These are phyloP conservation scores for Paraescarpia echinospica DNA, from an alignment of 1,140 invertebrate species.

Conservation along the genomic window DNA sequence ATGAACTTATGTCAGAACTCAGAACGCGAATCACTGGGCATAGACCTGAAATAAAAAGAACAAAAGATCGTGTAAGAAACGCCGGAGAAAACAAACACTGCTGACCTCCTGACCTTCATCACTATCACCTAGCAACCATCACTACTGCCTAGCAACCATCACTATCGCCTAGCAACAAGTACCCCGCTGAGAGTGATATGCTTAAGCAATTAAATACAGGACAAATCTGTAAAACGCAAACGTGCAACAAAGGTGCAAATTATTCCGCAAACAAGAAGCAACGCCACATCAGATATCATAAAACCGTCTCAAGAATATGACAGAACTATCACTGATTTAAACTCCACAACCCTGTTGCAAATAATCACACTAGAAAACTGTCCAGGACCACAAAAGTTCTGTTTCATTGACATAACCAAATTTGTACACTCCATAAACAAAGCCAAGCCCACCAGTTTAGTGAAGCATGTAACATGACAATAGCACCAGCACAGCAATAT, in stretches of 20 bases:
- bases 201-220: background rate
- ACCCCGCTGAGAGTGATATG: background rate
- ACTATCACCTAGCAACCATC: background rate
- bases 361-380: background rate
- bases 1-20: conserved; percentile 5
- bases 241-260: background rate
- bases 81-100: background rate
- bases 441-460: background rate
- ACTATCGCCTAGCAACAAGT: background rate
- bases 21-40: conserved; percentile 3
- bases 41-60: conserved; percentile 6
- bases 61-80: background rate
- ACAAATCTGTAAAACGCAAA: background rate
- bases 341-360: background rate
- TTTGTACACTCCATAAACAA: background rate
- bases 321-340: background rate
- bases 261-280: background rate
- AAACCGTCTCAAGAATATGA: background rate
- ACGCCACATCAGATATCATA: background rate
- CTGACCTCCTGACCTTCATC: background rate
- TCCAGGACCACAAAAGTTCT: background rate
- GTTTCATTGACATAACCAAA: background rate
- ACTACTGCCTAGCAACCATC: background rate
- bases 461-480: background rate
- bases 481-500: background rate